Evolutionary conservation across 2,113 vertebrate species (phyloP).

Genomic region (Cinclus mexicanus): DNA sequence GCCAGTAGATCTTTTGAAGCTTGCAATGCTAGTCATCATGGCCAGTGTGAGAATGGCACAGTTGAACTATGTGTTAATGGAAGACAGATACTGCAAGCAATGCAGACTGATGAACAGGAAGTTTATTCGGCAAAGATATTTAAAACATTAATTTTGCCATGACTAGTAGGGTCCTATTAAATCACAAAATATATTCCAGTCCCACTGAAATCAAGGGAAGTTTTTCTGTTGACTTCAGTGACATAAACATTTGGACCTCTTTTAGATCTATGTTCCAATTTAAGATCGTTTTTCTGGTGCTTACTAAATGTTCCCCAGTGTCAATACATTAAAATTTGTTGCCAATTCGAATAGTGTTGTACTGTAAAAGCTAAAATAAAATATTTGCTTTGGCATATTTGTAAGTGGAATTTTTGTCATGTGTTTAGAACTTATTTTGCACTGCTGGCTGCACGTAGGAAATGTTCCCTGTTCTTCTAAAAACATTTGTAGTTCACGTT

Average conservation of each 20-base stretch:
- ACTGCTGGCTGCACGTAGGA: constrained; percentile 51
- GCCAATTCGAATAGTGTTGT: constrained; percentile 52
- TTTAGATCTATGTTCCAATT: constrained; percentile 10
- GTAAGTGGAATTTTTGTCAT: constrained; percentile 54
- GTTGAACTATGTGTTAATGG: background rate
- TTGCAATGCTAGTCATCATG: background rate
- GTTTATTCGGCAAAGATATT: constrained; percentile 9
- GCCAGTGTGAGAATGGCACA: background rate
- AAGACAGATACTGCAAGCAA: background rate
- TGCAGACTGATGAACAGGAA: background rate
- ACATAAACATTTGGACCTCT: background rate
- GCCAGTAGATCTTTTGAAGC: background rate
- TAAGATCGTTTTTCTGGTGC: constrained; percentile 12
- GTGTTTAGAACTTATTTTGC: constrained; percentile 30
- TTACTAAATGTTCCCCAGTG: constrained; percentile 26
- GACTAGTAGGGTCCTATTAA: background rate
- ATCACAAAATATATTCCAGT: background rate
- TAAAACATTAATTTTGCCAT: background rate
- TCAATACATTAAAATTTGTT: constrained; percentile 30
- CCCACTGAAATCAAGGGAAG: background rate
- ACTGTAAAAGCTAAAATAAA: constrained; percentile 58
- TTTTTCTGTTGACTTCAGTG: constrained; percentile 38
- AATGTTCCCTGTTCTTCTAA: constrained; percentile 35
- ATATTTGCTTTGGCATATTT: constrained; percentile 55
- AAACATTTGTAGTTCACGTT: constrained; percentile 6